Base-by-base conservation (phyloP, 2,113 vertebrate genomes). In the Mirounga angustirostris region DNA sequence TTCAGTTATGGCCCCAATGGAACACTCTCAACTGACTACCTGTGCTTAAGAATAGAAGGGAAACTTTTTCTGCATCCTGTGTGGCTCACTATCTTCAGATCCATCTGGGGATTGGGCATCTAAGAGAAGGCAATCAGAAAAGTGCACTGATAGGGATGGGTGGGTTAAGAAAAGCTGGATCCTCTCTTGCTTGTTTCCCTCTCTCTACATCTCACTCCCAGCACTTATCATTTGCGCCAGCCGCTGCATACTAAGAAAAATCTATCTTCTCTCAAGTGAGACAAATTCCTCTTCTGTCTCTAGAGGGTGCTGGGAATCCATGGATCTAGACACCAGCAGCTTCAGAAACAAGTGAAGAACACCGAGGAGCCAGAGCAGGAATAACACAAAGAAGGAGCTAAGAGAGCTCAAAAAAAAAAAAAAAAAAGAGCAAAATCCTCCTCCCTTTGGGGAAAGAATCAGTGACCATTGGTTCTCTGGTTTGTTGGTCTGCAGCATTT, bases 231-330 rank as follows among this genome's bases (percentile, higher is more conserved):
- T 22, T 19, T 14, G 43, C 1, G 11, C n/a, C 28, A 56, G 63
- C 24, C 56, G 30, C 88, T 15, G 7, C 24, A 4, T 1, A 11
- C 4, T 10, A 65, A 59, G 33, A 63, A 87, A 84, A 61, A 46
- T 67, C 59, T 43, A 1, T 59, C 36, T 89, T 90, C 63, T 94
- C 67, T 79, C 89, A 65, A n/a, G 16, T 3, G 40, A 11, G 33
- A 40, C 74, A 80, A 4, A 86, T 43, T 26, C 89, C 30, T 40
- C 81, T 91, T 12, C 24, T 26, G 33, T 36, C 97, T 59, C 89
- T 94, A 95, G 94, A 81, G 97, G 95, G 96, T 58, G 91, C 97
- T 94, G 61, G 22, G 63, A 74, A 88, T 15, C 89, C 43, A 54
- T 15, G 28, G n/a, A 94, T 50, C 21, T 54, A 61, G 73, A 74